A percentile compares a stretch with the other conserved stretches of the same genome.
Conservation (phyloP, 2,888 invertebrate species). For the Sipunculus nudus region DNA sequence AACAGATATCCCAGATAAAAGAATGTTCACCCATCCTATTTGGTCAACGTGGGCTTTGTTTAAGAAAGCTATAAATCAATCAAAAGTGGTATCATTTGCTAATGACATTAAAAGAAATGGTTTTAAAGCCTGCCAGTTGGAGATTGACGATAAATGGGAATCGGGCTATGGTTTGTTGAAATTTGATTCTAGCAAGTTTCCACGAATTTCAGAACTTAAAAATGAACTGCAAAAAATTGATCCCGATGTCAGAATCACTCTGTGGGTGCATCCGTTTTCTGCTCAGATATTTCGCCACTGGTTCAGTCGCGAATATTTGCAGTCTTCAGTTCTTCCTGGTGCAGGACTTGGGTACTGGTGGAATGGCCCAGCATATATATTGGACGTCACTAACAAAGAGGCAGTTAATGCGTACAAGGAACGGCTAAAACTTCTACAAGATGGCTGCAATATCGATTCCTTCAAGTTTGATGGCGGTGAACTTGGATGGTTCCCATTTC, state of each 20-base stretch:
- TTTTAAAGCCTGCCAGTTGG: conserved; percentile 62
- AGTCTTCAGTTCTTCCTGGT: too few species aligned
- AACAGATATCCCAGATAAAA: conserved; percentile 72
- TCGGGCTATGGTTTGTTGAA: conserved; percentile 83
- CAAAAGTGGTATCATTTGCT: conserved; percentile 39
- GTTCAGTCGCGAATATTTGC: too few species aligned
- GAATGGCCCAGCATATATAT: conserved; percentile 75
- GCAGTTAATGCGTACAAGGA: conserved; percentile 78
- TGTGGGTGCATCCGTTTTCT: conserved; percentile 78
- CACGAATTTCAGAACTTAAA: conserved; percentile 50
- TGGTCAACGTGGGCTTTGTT: conserved; percentile 90
- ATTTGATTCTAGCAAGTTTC: conserved; percentile 78
- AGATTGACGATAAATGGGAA: conserved; percentile 86
- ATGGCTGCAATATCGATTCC: conserved; percentile 79
- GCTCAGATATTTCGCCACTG: too few species aligned
- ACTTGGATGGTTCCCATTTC: conserved; percentile 40
- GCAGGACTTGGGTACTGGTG: too few species aligned
- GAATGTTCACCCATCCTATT: conserved; percentile 81
- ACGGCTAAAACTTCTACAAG: conserved; percentile 76
- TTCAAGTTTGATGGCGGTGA: conserved; percentile 85
- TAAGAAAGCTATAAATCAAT: conserved; percentile 75
- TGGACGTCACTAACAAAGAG: conserved; percentile 86
- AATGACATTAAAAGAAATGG: conserved; percentile 42
- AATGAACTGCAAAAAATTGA: conserved; percentile 73
- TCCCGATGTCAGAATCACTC: conserved; percentile 79